Evolutionary conservation across 2,113 vertebrate genomes (phyloP), one percentile per base, ranked within the genome.

Genomic region (Festucalex cinctus): DNA sequence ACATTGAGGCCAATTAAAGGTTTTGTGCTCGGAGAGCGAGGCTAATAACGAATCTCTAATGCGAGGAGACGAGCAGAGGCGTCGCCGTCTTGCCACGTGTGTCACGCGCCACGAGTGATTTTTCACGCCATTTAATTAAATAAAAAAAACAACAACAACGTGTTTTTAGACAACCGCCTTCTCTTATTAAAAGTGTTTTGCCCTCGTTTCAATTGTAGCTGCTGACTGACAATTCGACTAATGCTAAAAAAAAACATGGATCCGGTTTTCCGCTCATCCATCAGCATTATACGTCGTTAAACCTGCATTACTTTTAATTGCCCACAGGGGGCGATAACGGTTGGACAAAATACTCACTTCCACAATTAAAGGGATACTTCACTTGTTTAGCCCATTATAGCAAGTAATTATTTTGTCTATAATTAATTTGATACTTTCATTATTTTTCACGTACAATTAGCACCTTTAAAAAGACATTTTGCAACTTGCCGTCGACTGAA

Each of bases 1-100:
- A 74, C 43, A 81, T 82, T 68, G 64, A 66, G 24, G 58, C 46
- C 71, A 48, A 77, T 63, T 76, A 57, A 58, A 3, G 59, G 35
- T 46, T 76, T 66, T 69, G 62, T 68, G 65, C 68, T 72, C 53
- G 57, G 53, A 54, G 56, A 36, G 13, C 51, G 26, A 60, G 60
- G 61, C 63, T 59, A 57, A 61, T 84, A 71, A 74, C 65, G 68
- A 20, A n/a, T 36, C 54, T 63, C 57, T 22, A 59, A 63, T 72
- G 70, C 36, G 26, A 35, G 44, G 10, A 35, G 66, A 81, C 70
- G 70, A 69, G 65, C 1, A 4, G 35, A 2, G 39, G 60, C 36
- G 16, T 41, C 12, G 39, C 60, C 24, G 60, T 62, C 61, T 43
- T 16, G 44, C 14, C 17, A 16, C 16, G 32, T 24, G 32, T 49